Base-by-base conservation (phyloP, 2,797 vertebrate species). In the Gymnodraco acuticeps region DNA sequence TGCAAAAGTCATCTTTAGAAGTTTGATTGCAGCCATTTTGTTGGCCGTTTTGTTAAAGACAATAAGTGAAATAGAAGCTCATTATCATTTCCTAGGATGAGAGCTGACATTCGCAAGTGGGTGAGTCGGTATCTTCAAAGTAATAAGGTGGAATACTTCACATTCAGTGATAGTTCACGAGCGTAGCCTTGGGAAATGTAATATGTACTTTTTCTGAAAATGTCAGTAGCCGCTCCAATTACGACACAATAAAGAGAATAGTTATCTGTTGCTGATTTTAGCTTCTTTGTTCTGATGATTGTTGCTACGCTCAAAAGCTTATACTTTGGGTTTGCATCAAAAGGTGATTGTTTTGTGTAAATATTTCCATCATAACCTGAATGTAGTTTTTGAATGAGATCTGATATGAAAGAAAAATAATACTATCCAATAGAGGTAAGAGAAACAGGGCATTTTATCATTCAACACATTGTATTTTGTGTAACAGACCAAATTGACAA, bases 61-160 rank as follows among this genome's bases (percentile, higher is more conserved):
- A 19, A 27, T 66, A 19, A 46, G 42, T 66, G 41, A 20, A 59
- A 47, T 27, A 23, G 14, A 13, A 55, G 63, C 6, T 11, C 19
- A 60, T 55, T 61, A 60, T 70, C 19, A 48, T 73, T 54, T 59
- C 33, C 11, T 67, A 43, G 52, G 14, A 55, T 70, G 20, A 46
- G 64, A 79, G 68, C 54, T 68, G 78, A 58, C 75, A 64, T 78
- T 72, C 10, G 17, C 46, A 62, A 70, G 62, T 63, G 60, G 54
- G n/a, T 64, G 51, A 77, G 60, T 52, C 58, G 46, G 56, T 59
- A 23, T 74, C 75, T 69, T 83, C 45, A 69, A 72, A 74, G 73
- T 70, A 80, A 75, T 72, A 70, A 77, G 51, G 70, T 55, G 51
- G 23, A 77, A 70, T 70, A 60, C 51, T 58, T 77, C 70, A 68